phyloP scores from a whole-genome alignment of 2,888 invertebrate species.

The Pandemis cinnamomeana region DNA sequence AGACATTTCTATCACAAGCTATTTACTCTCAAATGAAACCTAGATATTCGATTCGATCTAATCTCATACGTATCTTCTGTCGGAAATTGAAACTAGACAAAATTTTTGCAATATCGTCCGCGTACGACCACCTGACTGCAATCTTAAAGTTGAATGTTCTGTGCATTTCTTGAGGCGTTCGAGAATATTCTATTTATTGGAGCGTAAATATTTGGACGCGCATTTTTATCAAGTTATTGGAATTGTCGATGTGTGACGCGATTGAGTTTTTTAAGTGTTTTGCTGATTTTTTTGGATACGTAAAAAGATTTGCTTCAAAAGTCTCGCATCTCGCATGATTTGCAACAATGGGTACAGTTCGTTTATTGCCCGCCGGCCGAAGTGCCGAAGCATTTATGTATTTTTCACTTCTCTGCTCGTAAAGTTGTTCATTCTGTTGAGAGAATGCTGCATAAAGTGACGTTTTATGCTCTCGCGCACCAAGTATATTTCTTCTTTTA shows the following conservation, averaged over 20 bases:
- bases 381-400: too few species aligned
- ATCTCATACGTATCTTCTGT: conserved; percentile 32
- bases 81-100: conserved; percentile 54
- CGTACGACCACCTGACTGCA: conserved; percentile 45
- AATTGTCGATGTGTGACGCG: neutral
- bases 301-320: neutral
- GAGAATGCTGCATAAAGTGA: too few species aligned
- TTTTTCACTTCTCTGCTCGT: too few species aligned
- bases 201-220: conserved; percentile 21
- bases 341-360: too few species aligned
- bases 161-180: neutral
- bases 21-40: conserved; percentile 33
- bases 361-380: too few species aligned
- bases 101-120: conserved; percentile 49
- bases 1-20: neutral
- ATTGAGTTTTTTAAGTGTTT: neutral
- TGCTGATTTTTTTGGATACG: neutral
- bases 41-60: conserved; percentile 28
- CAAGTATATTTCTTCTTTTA: too few species aligned
- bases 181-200: conserved; percentile 34
- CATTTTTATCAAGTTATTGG: conserved; percentile 9
- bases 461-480: too few species aligned
- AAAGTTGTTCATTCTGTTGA: too few species aligned
- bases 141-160: conserved; percentile 17
- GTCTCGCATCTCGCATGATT: neutral